These are phyloP conservation scores for Pammene aurita DNA, from an alignment of 2,888 invertebrate genomes.

Conservation along the genomic window DNA sequence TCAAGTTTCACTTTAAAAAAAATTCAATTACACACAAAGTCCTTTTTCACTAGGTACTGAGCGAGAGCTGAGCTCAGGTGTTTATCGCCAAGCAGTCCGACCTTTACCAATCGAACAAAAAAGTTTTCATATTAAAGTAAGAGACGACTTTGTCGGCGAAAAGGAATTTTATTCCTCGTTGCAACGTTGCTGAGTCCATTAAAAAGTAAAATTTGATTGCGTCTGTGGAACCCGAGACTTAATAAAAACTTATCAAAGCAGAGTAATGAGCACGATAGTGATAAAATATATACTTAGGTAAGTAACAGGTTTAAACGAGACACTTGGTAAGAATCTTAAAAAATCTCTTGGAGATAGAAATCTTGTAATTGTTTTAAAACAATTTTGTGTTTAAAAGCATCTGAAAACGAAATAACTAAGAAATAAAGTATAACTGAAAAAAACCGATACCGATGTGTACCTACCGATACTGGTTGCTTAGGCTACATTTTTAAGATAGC, in stretches of 20 bases:
- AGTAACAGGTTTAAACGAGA: constrained; percentile 1
- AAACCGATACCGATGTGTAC: too few relatives aligned
- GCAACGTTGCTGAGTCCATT: constrained; percentile 49
- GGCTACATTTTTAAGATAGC: too few relatives aligned
- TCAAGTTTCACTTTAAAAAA: not conserved
- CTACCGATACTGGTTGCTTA: too few relatives aligned
- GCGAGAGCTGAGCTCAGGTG: constrained; percentile 19
- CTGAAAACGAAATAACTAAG: not conserved
- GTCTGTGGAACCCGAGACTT: constrained; percentile 37
- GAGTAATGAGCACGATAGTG: constrained; percentile 4
- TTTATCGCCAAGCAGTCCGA: constrained; percentile 46
- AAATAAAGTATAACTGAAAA: too few relatives aligned
- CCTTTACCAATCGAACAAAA: constrained; percentile 61
- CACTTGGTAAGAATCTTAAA: not conserved
- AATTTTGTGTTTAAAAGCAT: not conserved
- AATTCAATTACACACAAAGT: constrained; percentile 7
- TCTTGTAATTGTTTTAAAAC: not conserved
- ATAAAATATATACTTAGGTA: not conserved
- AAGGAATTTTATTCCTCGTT: constrained; percentile 49
- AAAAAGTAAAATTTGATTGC: constrained; percentile 44
- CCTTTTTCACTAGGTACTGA: not conserved
- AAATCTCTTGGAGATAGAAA: too few relatives aligned
- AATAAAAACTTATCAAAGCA: constrained; percentile 27
- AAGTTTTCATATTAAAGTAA: constrained; percentile 66
- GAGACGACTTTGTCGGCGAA: constrained; percentile 45